A percentile compares a stretch with the other conserved stretches of the same genome.
Evolutionary conservation across 2,113 vertebrate species (phyloP).

Genomic region (Uria aalge): DNA sequence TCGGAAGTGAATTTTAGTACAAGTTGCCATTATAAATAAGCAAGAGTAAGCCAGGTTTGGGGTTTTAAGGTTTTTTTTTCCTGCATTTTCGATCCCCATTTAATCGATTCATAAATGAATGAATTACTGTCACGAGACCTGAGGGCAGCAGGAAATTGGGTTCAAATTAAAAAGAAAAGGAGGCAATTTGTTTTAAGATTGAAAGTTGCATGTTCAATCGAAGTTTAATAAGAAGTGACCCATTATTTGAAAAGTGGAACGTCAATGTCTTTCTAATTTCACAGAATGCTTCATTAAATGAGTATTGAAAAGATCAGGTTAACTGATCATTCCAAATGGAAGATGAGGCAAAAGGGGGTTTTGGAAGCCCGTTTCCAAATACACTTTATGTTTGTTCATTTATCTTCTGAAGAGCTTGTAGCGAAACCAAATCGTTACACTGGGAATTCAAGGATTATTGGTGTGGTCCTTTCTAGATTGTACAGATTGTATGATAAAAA

Average conservation of each 20-base stretch:
- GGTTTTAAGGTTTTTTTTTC: background rate
- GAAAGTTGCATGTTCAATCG: slow-evolving; percentile 67
- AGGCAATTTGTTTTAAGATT: slow-evolving; percentile 72
- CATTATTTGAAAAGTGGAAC: slow-evolving; percentile 68
- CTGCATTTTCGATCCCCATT: slow-evolving; percentile 25
- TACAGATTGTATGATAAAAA: background rate
- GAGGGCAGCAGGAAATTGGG: slow-evolving; percentile 61
- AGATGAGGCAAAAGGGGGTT: background rate
- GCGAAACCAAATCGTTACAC: background rate
- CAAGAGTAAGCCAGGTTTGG: background rate
- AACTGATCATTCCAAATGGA: slow-evolving; percentile 27
- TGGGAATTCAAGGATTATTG: background rate
- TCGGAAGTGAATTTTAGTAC: slow-evolving; percentile 30
- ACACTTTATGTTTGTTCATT: background rate
- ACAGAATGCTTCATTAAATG: slow-evolving; percentile 60
- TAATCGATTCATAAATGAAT: slow-evolving; percentile 73
- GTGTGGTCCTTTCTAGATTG: background rate
- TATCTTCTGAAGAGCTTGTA: background rate
- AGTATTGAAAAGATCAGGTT: slow-evolving; percentile 2
- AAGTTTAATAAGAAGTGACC: slow-evolving; percentile 76
- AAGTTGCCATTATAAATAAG: slow-evolving; percentile 33
- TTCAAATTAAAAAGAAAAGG: slow-evolving; percentile 71
- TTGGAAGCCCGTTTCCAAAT: background rate
- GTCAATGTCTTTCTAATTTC: slow-evolving; percentile 69
- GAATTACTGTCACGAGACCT: slow-evolving; percentile 65